Percentiles rank a stretch among this genome's conserved stretches.
phyloP scores from a whole-genome alignment of 2,888 invertebrate genomes.

The Ptilodon capucinus region DNA sequence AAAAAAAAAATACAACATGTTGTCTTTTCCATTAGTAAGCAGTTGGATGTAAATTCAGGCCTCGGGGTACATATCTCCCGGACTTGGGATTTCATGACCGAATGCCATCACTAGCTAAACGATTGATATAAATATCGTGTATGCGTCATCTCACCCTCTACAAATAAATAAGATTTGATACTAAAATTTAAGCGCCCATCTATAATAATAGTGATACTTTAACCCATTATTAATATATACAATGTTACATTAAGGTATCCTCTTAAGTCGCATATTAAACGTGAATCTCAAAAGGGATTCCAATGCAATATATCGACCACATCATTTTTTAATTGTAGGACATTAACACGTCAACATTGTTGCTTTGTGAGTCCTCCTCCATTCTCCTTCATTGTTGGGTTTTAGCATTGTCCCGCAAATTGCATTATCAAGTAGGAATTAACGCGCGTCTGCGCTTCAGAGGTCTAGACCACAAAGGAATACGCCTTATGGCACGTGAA shows the following conservation, averaged over 20 bases:
- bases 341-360: conserved; percentile 47
- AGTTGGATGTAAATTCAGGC: too few relatives aligned
- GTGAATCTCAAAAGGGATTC: conserved; percentile 21
- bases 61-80: too few relatives aligned
- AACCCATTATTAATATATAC: not conserved
- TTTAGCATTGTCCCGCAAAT: conserved; percentile 30
- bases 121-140: too few relatives aligned
- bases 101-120: too few relatives aligned
- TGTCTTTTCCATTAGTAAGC: too few relatives aligned
- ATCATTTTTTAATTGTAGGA: conserved; percentile 40
- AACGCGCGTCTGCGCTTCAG: conserved; percentile 43
- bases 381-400: conserved; percentile 23
- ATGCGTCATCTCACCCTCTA: too few relatives aligned
- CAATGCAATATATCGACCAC: conserved; percentile 24
- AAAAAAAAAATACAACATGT: too few relatives aligned
- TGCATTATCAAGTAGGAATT: conserved; percentile 38
- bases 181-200: not conserved
- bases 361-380: conserved; percentile 25
- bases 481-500: conserved; percentile 51
- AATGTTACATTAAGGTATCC: conserved; percentile 7
- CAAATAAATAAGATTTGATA: not conserved
- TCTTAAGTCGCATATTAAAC: conserved; percentile 10
- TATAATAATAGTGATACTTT: not conserved
- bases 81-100: too few relatives aligned
- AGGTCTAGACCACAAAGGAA: conserved; percentile 44